These are phyloP conservation scores for Cantharis lateralis DNA, from an alignment of 2,888 invertebrate species.

Conservation along the genomic window DNA sequence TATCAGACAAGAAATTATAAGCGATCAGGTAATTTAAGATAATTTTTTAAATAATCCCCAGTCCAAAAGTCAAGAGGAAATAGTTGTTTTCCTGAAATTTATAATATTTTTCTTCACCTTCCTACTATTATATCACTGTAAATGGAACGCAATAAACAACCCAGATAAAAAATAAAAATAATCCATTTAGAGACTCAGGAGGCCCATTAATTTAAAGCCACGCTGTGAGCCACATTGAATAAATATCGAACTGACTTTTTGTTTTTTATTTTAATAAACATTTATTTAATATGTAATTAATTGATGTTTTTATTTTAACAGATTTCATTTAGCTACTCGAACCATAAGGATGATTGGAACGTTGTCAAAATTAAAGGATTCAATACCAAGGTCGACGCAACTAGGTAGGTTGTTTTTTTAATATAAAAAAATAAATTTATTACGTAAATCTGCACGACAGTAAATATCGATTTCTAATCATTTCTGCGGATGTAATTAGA, in stretches of 20 bases:
- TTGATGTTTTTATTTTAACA: slow-evolving; percentile 54
- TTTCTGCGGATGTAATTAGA: slow-evolving; percentile 11
- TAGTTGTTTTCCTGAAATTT: not conserved
- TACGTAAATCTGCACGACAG: not conserved
- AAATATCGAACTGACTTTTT: slow-evolving; percentile 11
- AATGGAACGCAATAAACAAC: slow-evolving; percentile 8
- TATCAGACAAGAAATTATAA: slow-evolving; percentile 76
- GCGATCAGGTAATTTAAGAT: slow-evolving; percentile 69
- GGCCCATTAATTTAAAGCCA: slow-evolving; percentile 15
- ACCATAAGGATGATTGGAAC: slow-evolving; percentile 81
- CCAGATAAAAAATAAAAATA: slow-evolving; percentile 5
- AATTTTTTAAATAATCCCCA: not conserved
- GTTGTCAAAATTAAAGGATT: slow-evolving; percentile 86
- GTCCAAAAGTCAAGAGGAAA: not conserved
- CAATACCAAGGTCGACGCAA: slow-evolving; percentile 78
- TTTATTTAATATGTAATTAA: slow-evolving; percentile 1
- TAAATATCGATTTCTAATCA: slow-evolving; percentile 12
- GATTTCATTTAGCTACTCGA: slow-evolving; percentile 86
- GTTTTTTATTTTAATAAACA: not conserved
- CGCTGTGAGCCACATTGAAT: slow-evolving; percentile 14
- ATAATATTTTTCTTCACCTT: not conserved
- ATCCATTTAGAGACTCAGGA: slow-evolving; percentile 9
- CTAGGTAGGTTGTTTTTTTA: slow-evolving; percentile 69
- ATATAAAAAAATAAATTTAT: too few species aligned
- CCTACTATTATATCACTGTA: slow-evolving; percentile 1